Conservation (phyloP, 2,888 invertebrate genomes). For the Andrena trimmerana region DNA sequence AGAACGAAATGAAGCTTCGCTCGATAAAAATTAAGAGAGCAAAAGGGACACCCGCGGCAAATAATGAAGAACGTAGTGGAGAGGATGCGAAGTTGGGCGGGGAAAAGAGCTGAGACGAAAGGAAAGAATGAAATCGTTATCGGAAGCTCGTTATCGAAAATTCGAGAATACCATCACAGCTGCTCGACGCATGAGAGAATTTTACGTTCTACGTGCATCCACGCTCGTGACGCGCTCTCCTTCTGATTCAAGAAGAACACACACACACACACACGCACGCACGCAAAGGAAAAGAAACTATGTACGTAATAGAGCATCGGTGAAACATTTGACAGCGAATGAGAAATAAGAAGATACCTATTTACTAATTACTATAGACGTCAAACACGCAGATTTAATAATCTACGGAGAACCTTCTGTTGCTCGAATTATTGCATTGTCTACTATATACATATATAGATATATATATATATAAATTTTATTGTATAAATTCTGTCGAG, state of each 20-base stretch:
- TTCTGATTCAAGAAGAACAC: conserved; percentile 6
- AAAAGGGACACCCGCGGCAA: too few species aligned
- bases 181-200: too few species aligned
- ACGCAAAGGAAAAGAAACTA: conserved; percentile 56
- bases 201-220: background rate
- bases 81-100: too few species aligned
- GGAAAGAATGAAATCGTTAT: too few species aligned
- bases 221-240: background rate
- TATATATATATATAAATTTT: conserved; percentile 78
- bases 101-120: too few species aligned
- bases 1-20: too few species aligned
- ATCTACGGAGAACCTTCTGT: conserved; percentile 78
- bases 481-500: conserved; percentile 82
- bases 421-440: conserved; percentile 81
- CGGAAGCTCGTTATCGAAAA: too few species aligned
- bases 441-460: conserved; percentile 60
- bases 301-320: conserved; percentile 76
- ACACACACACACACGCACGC: conserved; percentile 18
- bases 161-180: too few species aligned
- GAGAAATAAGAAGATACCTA: conserved; percentile 71
- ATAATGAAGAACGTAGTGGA: too few species aligned
- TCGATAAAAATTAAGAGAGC: too few species aligned
- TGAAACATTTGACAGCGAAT: conserved; percentile 79
- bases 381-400: conserved; percentile 66
- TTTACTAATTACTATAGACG: conserved; percentile 70